Conservation (phyloP, 2,888 invertebrate species). For the Bombylius discolor region DNA sequence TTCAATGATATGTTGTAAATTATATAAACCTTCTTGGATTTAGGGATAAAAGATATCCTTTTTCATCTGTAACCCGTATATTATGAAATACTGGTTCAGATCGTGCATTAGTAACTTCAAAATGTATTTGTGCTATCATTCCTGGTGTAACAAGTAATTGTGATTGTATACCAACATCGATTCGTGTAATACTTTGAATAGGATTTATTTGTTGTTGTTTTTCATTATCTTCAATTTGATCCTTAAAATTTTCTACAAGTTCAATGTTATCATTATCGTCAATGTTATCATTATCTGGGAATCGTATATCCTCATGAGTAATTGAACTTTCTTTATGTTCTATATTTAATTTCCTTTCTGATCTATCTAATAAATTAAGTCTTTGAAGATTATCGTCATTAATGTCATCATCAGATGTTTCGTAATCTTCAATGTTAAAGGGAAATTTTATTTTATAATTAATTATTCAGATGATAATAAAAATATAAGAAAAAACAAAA, state of each 20-base stretch:
- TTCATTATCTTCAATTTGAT: neutral
- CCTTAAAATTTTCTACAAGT: neutral
- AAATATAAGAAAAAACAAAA: too few species aligned
- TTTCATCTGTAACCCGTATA: constrained; percentile 48
- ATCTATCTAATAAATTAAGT: neutral
- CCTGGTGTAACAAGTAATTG: constrained; percentile 36
- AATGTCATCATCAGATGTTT: neutral
- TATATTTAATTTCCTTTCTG: neutral
- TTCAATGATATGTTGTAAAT: neutral
- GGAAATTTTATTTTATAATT: too few species aligned
- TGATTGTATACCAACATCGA: constrained; percentile 39
- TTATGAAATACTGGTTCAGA: constrained; percentile 41
- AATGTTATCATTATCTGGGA: constrained; percentile 4
- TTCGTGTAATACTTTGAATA: constrained; percentile 24
- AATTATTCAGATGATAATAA: too few species aligned
- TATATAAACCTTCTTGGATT: constrained; percentile 43
- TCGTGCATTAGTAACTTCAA: constrained; percentile 61
- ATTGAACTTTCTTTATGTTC: neutral
- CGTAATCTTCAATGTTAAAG: too few species aligned
- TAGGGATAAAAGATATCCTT: constrained; percentile 43
- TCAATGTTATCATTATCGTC: constrained; percentile 1
- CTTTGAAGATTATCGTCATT: neutral
- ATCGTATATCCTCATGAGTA: neutral
- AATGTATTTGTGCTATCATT: constrained; percentile 39
- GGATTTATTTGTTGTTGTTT: neutral